Evolutionary conservation across 2,113 vertebrate species (phyloP), one percentile per base, ranked within the genome.

Genomic region (Sisor rabdophorus): DNA sequence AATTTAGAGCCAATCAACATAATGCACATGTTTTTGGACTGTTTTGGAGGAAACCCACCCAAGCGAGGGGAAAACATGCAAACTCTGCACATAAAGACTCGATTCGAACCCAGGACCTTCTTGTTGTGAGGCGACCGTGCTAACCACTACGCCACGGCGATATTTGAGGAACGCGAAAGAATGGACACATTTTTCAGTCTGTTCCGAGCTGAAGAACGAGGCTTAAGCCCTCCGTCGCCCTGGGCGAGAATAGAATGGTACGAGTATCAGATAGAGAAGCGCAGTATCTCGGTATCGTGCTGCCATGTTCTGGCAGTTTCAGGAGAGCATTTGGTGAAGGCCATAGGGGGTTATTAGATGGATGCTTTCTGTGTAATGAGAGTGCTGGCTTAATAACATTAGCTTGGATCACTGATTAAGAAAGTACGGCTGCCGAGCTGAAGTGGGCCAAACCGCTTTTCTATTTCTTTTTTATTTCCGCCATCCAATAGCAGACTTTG

Each of bases 381-480:
- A 86, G 76, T 83, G 83, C 83, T 89, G 89, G 88, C 88, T 86
- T 90, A 89, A 90, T 91, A 87, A 89, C 87, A 90, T 90, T 91
- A 88, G 81, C 82, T 87, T 90, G 88, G 89, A 89, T 88, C 87
- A 88, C 87, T 86, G 87, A 89, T 87, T 88, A 77, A 89, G 65
- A 89, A 80, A 82, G 80, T 74, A 78, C 84, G 81, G 70, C 73
- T 79, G 75, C 81, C 79, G 70, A 83, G 84, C 82, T 84, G 70
- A 82, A 63, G 60, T 55, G 59, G 79, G 69, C 69, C 67, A 65
- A 77, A 47, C 22, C 44, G 59, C 64, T 69, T 36, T 69, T 58
- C 17, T 68, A 11, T 67, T 20, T 13, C 36, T 68, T 64, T 48
- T 56, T 68, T 32, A 17, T 54, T 36, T 22, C 11, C 19, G 32